A percentile compares a stretch with the other conserved stretches of the same genome.
Conservation (phyloP, 2,797 vertebrate genomes). For the Alfaro cultratus region DNA sequence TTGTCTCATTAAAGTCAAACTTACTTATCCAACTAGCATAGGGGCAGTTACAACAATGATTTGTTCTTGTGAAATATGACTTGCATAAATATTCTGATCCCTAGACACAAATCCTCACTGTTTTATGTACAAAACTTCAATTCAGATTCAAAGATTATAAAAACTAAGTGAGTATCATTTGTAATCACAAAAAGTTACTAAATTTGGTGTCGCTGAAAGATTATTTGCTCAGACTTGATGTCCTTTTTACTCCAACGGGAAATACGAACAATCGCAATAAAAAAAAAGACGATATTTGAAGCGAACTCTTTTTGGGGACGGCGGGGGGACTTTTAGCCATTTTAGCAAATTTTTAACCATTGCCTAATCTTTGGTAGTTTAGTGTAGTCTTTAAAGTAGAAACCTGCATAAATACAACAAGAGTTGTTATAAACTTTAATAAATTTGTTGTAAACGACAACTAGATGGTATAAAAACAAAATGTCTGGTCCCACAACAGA, state of each 20-base stretch:
- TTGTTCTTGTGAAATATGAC: background rate
- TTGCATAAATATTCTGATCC: background rate
- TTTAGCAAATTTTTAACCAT: no score
- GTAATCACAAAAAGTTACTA: background rate
- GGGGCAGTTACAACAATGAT: background rate
- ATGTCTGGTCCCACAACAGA: background rate
- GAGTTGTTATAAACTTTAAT: background rate
- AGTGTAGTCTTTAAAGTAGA: no score
- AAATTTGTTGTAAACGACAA: background rate
- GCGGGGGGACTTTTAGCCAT: no score
- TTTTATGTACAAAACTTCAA: background rate
- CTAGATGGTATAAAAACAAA: background rate
- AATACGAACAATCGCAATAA: background rate
- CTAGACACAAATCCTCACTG: background rate
- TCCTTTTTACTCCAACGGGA: background rate
- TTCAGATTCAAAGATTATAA: background rate
- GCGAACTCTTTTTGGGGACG: no score
- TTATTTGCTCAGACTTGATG: background rate
- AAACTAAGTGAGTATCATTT: background rate
- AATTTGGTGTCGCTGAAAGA: background rate
- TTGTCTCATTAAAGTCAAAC: background rate
- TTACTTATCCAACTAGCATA: background rate
- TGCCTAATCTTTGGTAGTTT: no score
- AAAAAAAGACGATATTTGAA: no score
- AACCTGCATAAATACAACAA: no score